Base-by-base conservation (phyloP, 2,888 invertebrate species). In the Steinernema scapterisci region DNA sequence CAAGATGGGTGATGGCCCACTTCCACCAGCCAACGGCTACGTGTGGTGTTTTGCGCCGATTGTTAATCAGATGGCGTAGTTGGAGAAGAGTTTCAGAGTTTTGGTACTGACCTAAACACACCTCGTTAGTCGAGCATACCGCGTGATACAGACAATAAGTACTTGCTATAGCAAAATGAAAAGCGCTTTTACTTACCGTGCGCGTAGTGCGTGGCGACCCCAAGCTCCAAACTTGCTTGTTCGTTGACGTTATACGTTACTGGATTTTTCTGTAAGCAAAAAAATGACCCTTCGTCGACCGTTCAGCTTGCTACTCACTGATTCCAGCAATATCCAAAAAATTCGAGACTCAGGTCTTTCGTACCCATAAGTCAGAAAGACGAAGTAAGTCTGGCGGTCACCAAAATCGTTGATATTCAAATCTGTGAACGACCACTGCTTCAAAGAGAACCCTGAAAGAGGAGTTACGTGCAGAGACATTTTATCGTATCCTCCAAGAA, bases 401-500 rank as follows among this genome's bases (percentile, higher is more conserved):
- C 75, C 81, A 27, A 80, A 75, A 0, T 71, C 70, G n/a, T 74
- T 43, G 11, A 71, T 71, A 45, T 82, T 78, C 27, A 84, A 73
- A 27, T 78, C 76, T 23, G 84, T 82, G 73, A 82, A 82, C 21
- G 84, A 86, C 84, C 85, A 85, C 25, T 83, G 77, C 21, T 75
- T 76, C 25, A 86, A 78, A 25, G 81, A 79, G 71, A 83, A 87
- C 25, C 79, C 81, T 70, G 79, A 78, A 19, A 86, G 79, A 0
- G 86, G 86, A 13, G 85, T 86, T 27, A 86, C 81, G 76, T 87
- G 86, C 38, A 86, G 79, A 7, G 86, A 85, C 84, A 85, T 81
- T 73, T 86, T 86, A 75, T 86, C 86, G 71, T 77, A 82, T 3
- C 86, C 86, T 25, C 86, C 86, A 31, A 44, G 56, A 31, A 86